Evolutionary conservation across 2,113 vertebrate genomes (phyloP).

Genomic region (Clarias gariepinus): DNA sequence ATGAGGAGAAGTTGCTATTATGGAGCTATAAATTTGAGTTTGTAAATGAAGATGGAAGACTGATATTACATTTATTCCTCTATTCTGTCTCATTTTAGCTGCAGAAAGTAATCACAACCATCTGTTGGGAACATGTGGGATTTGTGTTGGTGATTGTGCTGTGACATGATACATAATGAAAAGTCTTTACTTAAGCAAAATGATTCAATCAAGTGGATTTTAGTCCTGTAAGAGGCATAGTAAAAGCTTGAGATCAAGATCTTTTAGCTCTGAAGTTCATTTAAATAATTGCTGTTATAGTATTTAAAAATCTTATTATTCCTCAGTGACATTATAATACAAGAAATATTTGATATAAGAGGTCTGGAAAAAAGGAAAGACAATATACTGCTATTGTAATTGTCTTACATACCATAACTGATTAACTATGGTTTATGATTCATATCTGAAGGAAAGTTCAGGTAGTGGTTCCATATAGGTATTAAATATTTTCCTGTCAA

Average conservation of each 20-base stretch:
- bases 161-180: slow-evolving; percentile 49
- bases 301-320: background rate
- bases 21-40: background rate
- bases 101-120: slow-evolving; percentile 49
- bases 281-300: slow-evolving; percentile 7
- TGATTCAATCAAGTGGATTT: slow-evolving; percentile 43
- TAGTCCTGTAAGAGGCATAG: slow-evolving; percentile 17
- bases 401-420: background rate
- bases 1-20: background rate
- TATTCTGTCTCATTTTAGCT: background rate
- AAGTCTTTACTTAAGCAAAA: slow-evolving; percentile 48
- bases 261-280: slow-evolving; percentile 9
- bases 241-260: slow-evolving; percentile 17
- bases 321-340: background rate
- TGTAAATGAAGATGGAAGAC: slow-evolving; percentile 6
- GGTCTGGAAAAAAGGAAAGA: background rate
- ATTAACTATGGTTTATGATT: background rate
- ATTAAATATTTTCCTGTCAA: background rate
- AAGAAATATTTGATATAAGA: background rate
- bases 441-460: background rate
- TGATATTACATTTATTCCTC: background rate
- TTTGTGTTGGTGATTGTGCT: slow-evolving; percentile 48
- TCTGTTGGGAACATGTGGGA: slow-evolving; percentile 54
- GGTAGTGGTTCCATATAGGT: background rate
- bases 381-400: background rate